These are phyloP conservation scores for Corella eumyota DNA, from an alignment of 23 tunicate species.

Conservation along the genomic window DNA sequence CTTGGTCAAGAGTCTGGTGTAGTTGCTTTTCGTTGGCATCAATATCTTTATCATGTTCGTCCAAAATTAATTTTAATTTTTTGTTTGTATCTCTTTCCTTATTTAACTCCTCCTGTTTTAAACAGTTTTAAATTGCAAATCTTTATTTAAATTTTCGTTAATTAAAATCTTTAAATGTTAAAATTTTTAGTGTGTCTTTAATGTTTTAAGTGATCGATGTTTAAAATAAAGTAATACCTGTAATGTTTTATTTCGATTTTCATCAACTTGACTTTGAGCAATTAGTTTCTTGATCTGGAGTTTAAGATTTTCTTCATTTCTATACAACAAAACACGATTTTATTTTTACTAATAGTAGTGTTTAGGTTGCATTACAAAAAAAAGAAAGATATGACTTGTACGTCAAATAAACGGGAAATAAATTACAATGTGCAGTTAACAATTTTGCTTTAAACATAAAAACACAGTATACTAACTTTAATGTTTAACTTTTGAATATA, in stretches of 20 bases:
- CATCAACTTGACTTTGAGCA: slow-evolving; percentile 38
- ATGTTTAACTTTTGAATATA: no score
- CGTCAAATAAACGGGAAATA: not conserved
- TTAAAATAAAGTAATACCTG: no score
- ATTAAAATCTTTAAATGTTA: no score
- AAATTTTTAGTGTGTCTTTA: no score
- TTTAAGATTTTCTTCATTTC: slow-evolving; percentile 6
- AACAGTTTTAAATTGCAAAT: not conserved
- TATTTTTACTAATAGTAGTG: no score
- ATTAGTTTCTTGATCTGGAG: slow-evolving; percentile 22
- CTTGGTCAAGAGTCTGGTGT: slow-evolving; percentile 1
- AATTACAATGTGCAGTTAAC: not conserved
- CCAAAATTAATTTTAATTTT: slow-evolving; percentile 13
- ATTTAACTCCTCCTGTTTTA: slow-evolving; percentile 25
- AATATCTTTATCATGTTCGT: slow-evolving; percentile 35
- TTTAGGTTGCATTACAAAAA: no score
- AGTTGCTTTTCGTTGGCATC: slow-evolving; percentile 27
- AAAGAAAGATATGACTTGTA: no score
- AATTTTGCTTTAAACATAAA: not conserved
- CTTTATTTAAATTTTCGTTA: no score
- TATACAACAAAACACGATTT: slow-evolving; percentile 7
- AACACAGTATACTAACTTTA: not conserved
- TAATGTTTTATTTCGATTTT: slow-evolving; percentile 42
- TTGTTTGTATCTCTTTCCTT: slow-evolving; percentile 17
- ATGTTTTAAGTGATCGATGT: no score